phyloP scores from a whole-genome alignment of 2,888 invertebrate species.

The Spisula subtruncata region DNA sequence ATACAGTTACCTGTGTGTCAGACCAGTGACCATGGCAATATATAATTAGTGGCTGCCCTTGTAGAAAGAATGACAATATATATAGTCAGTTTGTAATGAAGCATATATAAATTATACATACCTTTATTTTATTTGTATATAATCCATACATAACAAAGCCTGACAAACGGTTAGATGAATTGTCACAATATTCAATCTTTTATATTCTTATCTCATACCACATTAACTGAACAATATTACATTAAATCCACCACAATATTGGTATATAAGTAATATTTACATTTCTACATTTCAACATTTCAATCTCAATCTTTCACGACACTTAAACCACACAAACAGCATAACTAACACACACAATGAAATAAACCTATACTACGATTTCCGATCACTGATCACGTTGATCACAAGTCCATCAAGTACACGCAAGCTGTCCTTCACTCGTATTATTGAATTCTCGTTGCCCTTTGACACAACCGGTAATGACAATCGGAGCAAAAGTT shows the following conservation, averaged over 20 bases:
- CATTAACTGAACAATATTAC: neutral
- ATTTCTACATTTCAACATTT: no score
- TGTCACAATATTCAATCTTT: neutral
- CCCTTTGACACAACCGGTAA: slow-evolving; percentile 34
- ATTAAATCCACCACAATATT: no score
- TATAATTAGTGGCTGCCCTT: no score
- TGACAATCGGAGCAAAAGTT: slow-evolving; percentile 35
- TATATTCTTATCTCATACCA: neutral
- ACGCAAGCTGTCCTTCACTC: slow-evolving; percentile 6
- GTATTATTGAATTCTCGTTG: slow-evolving; percentile 21
- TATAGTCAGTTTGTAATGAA: neutral
- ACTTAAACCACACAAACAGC: neutral
- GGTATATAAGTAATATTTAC: slow-evolving; percentile 3
- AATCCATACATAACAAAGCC: neutral
- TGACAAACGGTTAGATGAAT: neutral
- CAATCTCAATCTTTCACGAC: neutral
- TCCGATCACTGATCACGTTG: no score
- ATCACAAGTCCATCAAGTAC: neutral
- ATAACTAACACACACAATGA: neutral
- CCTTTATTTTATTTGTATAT: neutral
- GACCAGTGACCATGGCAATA: no score
- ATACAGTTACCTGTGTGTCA: no score
- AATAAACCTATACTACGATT: neutral
- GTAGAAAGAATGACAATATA: no score
- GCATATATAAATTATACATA: neutral